phyloP scores from a whole-genome alignment of 2,113 vertebrate species.

The Alosa alosa region DNA sequence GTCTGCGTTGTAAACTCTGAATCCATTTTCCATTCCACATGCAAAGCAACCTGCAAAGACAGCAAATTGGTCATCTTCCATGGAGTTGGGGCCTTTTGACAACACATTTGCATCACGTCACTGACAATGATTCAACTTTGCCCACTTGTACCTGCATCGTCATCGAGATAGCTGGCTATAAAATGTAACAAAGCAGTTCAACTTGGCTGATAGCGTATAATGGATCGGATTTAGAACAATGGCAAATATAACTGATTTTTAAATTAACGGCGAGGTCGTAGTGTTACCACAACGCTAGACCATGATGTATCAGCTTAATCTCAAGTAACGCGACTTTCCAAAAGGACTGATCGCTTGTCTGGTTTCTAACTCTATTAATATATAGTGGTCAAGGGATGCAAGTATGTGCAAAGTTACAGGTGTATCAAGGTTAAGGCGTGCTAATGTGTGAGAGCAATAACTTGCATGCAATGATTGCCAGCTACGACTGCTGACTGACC shows the following conservation, averaged over 20 bases:
- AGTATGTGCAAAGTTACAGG: neutral
- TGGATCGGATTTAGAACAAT: neutral
- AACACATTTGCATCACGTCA: neutral
- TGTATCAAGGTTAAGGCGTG: neutral
- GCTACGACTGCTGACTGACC: neutral
- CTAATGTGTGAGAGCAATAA: neutral
- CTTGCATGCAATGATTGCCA: neutral
- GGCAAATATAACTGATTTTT: neutral
- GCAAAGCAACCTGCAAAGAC: constrained; percentile 89
- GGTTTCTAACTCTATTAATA: neutral
- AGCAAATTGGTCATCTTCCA: neutral
- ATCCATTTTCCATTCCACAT: constrained; percentile 99
- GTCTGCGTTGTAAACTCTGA: constrained; percentile 97
- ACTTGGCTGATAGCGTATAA: neutral
- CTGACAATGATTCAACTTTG: neutral
- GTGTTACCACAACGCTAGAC: too few species aligned
- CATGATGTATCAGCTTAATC: too few species aligned
- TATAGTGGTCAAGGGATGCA: neutral
- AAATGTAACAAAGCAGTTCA: neutral
- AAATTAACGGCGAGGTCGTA: too few species aligned
- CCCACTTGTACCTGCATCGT: neutral
- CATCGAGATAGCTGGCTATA: neutral
- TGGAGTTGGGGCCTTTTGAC: neutral
- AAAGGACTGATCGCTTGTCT: too few species aligned
- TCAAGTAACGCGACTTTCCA: too few species aligned